phyloP scores from a whole-genome alignment of 2,113 vertebrate species.

The Sceloporus undulatus region DNA sequence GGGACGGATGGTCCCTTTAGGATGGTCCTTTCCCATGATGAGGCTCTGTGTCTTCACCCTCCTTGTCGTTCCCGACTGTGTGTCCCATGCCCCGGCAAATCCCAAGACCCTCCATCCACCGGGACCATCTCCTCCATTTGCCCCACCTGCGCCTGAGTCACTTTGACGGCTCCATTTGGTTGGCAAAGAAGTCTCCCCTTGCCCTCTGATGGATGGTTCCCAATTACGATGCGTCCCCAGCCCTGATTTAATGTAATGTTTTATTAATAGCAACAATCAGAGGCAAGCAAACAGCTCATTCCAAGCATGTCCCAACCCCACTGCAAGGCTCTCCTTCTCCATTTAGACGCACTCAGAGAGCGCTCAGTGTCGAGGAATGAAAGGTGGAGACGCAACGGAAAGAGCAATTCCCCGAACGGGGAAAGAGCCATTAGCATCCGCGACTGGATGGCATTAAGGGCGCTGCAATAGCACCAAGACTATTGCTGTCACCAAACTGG shows the following conservation, averaged over 20 bases:
- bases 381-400: slow-evolving; percentile 9
- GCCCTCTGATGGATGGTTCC: slow-evolving; percentile 73
- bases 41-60: not conserved
- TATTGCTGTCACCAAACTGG: not conserved
- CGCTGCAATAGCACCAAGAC: not conserved
- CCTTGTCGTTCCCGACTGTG: not conserved
- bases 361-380: not conserved
- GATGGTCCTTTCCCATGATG: not conserved
- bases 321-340: not conserved
- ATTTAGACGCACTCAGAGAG: fast-evolving
- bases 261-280: slow-evolving; percentile 80
- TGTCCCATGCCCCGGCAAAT: not conserved
- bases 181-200: not conserved
- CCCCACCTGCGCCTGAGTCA: fast-evolving
- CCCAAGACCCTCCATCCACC: not conserved
- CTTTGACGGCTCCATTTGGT: fast-evolving
- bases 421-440: slow-evolving; percentile 25
- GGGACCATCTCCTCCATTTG: not conserved
- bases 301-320: not conserved
- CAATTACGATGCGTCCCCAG: slow-evolving; percentile 70
- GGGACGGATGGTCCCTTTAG: not conserved
- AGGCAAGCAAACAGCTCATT: slow-evolving; percentile 76
- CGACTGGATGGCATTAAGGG: slow-evolving; percentile 13
- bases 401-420: slow-evolving; percentile 8
- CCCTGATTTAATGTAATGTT: slow-evolving; percentile 76